phyloP scores from a whole-genome alignment of 2,888 invertebrate genomes.

The Eulithis prunata region DNA sequence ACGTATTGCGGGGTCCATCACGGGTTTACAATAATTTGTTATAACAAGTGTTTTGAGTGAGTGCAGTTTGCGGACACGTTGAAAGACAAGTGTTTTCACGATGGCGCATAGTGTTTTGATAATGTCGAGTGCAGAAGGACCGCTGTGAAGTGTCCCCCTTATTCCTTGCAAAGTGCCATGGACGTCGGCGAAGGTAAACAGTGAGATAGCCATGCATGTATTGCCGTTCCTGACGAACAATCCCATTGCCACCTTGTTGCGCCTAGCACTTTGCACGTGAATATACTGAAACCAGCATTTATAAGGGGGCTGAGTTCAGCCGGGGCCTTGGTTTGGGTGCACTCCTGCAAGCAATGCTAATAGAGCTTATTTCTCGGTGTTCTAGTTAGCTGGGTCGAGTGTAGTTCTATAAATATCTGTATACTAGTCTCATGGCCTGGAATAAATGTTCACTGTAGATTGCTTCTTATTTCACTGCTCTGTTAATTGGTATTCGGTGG shows the following conservation, averaged over 20 bases:
- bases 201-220: slow-evolving; percentile 71
- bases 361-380: slow-evolving; percentile 49
- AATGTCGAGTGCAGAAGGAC: slow-evolving; percentile 68
- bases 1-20: slow-evolving; percentile 69
- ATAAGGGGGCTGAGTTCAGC: slow-evolving; percentile 7
- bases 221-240: slow-evolving; percentile 53
- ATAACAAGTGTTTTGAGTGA: slow-evolving; percentile 69
- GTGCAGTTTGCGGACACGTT: slow-evolving; percentile 62
- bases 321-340: slow-evolving; percentile 45
- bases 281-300: slow-evolving; percentile 27
- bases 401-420: slow-evolving; percentile 75
- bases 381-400: slow-evolving; percentile 64
- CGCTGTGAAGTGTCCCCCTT: slow-evolving; percentile 66
- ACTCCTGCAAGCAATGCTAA: slow-evolving; percentile 48
- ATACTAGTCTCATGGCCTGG: slow-evolving; percentile 59
- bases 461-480: slow-evolving; percentile 44
- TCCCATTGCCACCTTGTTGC: slow-evolving; percentile 56
- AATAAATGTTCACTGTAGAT: slow-evolving; percentile 42
- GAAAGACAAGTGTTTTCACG: slow-evolving; percentile 64
- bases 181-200: slow-evolving; percentile 80
- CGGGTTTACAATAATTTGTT: slow-evolving; percentile 59
- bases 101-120: slow-evolving; percentile 68
- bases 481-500: slow-evolving; percentile 19
- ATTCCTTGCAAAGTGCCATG: slow-evolving; percentile 70
- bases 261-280: slow-evolving; percentile 69